These are phyloP conservation scores for Lepilemur ruficaudatus DNA, from an alignment of 2,797 vertebrate species.

Conservation along the genomic window DNA sequence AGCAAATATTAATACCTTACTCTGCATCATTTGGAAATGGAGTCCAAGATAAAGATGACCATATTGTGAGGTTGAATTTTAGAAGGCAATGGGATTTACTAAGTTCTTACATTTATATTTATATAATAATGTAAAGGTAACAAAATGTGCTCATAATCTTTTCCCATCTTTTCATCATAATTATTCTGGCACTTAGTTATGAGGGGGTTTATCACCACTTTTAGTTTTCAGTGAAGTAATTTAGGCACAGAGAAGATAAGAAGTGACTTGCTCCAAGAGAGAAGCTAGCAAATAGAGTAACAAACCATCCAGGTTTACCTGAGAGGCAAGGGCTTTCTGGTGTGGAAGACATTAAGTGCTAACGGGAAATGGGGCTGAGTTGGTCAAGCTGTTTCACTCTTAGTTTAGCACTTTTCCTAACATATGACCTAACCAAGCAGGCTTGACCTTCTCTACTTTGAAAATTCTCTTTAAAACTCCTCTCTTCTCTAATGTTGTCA, in stretches of 20 bases:
- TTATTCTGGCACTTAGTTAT: background rate
- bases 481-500: background rate
- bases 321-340: background rate
- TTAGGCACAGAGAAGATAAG: background rate
- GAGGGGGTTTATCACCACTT: background rate
- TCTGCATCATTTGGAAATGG: background rate
- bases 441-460: background rate
- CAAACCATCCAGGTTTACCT: background rate
- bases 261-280: background rate
- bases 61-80: background rate
- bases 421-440: background rate
- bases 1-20: background rate
- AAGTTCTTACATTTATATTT: background rate
- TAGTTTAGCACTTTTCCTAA: background rate
- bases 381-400: background rate
- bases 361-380: background rate
- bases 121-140: background rate
- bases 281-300: background rate
- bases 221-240: background rate
- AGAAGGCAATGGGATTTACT: background rate
- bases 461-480: background rate
- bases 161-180: background rate
- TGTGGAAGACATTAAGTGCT: background rate
- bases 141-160: background rate
- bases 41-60: background rate